Evolutionary conservation across 2,113 vertebrate species (phyloP).

Genomic region (Clupea harengus): DNA sequence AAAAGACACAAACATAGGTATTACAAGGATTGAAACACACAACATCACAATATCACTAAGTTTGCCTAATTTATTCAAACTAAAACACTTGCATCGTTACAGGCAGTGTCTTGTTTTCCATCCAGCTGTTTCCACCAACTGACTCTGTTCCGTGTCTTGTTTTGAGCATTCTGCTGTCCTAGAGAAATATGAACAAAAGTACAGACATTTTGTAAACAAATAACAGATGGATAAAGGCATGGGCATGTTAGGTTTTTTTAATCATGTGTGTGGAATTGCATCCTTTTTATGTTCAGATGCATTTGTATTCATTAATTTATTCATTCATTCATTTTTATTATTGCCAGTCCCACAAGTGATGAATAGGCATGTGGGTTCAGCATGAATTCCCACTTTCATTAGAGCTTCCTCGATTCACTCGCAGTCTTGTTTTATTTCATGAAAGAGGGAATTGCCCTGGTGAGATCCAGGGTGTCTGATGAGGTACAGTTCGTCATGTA

Average conservation of each 20-base stretch:
- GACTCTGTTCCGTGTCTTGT: too few species aligned
- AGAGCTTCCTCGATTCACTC: background rate
- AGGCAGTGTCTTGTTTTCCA: too few species aligned
- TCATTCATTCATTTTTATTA: background rate
- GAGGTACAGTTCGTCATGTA: background rate
- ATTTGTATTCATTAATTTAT: background rate
- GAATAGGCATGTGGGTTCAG: background rate
- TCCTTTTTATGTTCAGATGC: background rate
- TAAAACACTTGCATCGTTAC: too few species aligned
- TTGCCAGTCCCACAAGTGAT: background rate
- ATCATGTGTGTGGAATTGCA: background rate
- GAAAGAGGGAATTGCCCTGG: background rate
- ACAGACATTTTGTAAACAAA: too few species aligned
- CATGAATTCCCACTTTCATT: background rate
- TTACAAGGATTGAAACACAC: background rate
- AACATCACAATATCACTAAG: background rate
- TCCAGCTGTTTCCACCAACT: too few species aligned
- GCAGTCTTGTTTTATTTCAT: background rate
- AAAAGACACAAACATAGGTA: background rate
- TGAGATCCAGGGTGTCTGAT: background rate
- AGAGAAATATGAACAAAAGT: too few species aligned
- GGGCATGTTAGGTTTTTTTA: too few species aligned
- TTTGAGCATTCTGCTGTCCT: too few species aligned
- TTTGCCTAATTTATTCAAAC: too few species aligned
- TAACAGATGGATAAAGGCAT: too few species aligned